Evolutionary conservation across 35 echinoderm and acorn worm genomes (phyloP).

Genomic region (Hemicentrotus pulcherrimus): DNA sequence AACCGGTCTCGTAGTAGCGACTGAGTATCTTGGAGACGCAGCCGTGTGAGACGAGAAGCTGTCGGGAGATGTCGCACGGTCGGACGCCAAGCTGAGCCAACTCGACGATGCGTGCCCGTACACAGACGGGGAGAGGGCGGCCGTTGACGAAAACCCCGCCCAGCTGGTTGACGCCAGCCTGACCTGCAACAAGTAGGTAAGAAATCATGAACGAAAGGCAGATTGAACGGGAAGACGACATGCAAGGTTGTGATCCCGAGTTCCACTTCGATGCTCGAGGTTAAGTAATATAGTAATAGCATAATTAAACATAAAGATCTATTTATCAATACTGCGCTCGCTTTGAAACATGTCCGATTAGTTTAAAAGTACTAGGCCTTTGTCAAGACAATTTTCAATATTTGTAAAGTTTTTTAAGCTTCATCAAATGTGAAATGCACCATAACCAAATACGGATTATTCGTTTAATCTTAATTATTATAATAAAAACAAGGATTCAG

Average conservation of each 20-base stretch:
- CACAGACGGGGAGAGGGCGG: constrained; percentile 85
- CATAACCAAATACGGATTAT: no score
- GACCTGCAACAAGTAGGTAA: constrained; percentile 54
- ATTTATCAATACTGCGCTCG: no score
- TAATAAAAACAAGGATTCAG: no score
- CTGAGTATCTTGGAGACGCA: constrained; percentile 96
- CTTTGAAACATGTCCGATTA: no score
- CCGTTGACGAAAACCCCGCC: constrained; percentile 98
- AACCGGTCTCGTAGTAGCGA: constrained; percentile 97
- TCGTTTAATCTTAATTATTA: no score
- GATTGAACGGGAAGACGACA: not conserved
- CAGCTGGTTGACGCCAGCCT: constrained; percentile 94
- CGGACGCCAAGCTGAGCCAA: constrained; percentile 85
- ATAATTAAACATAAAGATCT: no score
- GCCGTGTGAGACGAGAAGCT: constrained; percentile 91
- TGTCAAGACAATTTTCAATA: no score
- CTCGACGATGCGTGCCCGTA: constrained; percentile 92
- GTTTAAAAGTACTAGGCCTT: no score
- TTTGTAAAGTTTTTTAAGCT: no score
- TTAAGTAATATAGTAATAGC: no score
- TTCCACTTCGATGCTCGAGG: no score
- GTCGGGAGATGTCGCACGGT: constrained; percentile 93
- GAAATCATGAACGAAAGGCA: not conserved
- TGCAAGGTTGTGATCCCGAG: not conserved
- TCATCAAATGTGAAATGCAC: no score